phyloP scores from a whole-genome alignment of 1,140 invertebrate genomes.

The Episyrphus balteatus region DNA sequence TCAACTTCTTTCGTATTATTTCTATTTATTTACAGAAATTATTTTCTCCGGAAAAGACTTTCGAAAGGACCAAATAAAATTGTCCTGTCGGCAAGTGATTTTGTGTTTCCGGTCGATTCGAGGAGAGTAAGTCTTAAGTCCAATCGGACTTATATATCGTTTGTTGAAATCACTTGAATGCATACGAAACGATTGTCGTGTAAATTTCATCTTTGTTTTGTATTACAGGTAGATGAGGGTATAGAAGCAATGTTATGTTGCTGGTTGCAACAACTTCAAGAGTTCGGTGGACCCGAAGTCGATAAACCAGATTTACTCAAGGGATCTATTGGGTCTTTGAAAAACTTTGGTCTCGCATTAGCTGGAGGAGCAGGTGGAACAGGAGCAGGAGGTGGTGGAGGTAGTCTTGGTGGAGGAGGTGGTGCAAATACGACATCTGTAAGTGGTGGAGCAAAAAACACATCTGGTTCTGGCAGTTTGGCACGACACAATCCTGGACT shows the following conservation, averaged over 20 bases:
- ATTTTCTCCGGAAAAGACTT: slow-evolving; percentile 52
- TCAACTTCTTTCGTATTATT: slow-evolving; percentile 1
- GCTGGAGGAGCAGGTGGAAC: slow-evolving; percentile 31
- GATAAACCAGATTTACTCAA: slow-evolving; percentile 72
- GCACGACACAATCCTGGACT: slow-evolving; percentile 48
- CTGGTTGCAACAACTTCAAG: slow-evolving; percentile 67
- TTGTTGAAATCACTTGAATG: too few species aligned
- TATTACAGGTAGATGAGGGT: slow-evolving; percentile 59
- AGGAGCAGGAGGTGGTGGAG: slow-evolving; percentile 9
- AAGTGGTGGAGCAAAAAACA: slow-evolving; percentile 28
- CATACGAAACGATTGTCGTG: too few species aligned
- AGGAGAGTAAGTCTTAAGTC: slow-evolving; percentile 43
- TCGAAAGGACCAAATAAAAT: slow-evolving; percentile 67
- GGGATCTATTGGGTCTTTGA: slow-evolving; percentile 58
- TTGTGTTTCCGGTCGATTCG: slow-evolving; percentile 58
- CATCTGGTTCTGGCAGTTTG: slow-evolving; percentile 46
- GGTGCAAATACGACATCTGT: slow-evolving; percentile 17
- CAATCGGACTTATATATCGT: not conserved
- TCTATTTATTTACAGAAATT: slow-evolving; percentile 39
- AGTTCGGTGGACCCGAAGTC: slow-evolving; percentile 64
- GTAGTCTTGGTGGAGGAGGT: not conserved
- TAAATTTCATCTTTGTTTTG: not conserved
- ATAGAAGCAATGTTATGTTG: slow-evolving; percentile 72
- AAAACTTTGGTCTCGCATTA: slow-evolving; percentile 40
- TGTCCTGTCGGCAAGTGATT: slow-evolving; percentile 57